A percentile compares a stretch with the other conserved stretches of the same genome.
Evolutionary conservation across 2,113 vertebrate genomes (phyloP).

Genomic region (Mus spicilegus): DNA sequence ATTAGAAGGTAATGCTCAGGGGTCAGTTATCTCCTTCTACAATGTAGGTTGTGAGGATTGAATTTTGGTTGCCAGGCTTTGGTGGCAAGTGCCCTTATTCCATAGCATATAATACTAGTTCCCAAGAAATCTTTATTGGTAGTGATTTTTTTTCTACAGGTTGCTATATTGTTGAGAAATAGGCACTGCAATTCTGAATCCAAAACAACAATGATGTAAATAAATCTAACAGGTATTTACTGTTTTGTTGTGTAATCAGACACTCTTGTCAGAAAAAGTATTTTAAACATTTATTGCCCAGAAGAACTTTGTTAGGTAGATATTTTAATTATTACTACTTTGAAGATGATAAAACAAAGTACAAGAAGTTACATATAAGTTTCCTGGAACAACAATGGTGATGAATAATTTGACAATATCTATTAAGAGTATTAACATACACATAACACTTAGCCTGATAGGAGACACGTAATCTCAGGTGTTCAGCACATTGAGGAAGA

Average conservation of each 20-base stretch:
- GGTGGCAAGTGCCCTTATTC: not conserved
- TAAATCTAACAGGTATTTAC: not conserved
- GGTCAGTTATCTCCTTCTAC: not conserved
- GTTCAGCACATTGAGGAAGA: not conserved
- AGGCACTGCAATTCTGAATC: not conserved
- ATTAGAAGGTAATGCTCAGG: not conserved
- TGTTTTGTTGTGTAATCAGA: not conserved
- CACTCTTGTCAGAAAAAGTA: not conserved
- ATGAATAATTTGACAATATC: not conserved
- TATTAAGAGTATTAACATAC: not conserved
- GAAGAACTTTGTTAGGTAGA: not conserved
- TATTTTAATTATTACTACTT: constrained; percentile 19
- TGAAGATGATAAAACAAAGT: constrained; percentile 23
- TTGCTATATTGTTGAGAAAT: not conserved
- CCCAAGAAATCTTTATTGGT: constrained; percentile 25
- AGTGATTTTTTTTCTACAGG: not conserved
- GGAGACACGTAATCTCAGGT: not conserved
- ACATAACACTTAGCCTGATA: not conserved
- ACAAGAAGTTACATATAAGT: not conserved
- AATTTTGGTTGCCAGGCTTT: not conserved
- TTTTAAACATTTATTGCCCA: constrained; percentile 43
- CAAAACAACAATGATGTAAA: constrained; percentile 1
- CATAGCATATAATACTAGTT: not conserved
- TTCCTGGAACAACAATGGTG: not conserved
- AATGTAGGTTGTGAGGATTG: not conserved